These are phyloP conservation scores for Diadumene lineata DNA, from an alignment of 92 coral and sea anemone species.

Conservation along the genomic window DNA sequence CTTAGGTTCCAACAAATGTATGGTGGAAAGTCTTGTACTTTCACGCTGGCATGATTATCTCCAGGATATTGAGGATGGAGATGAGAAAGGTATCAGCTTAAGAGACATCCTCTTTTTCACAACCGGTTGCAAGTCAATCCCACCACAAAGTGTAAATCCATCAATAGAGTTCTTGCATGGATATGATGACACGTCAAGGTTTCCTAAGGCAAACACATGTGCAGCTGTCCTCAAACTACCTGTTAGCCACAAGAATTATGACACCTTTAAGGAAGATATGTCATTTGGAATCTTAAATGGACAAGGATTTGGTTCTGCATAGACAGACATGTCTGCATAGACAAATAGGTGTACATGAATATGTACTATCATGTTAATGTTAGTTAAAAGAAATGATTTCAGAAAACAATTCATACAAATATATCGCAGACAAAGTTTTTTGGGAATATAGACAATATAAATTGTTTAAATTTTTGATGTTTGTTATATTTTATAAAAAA, in stretches of 20 bases:
- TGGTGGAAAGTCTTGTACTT: constrained; percentile 43
- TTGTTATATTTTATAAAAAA: too few species aligned
- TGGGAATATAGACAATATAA: too few species aligned
- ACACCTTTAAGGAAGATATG: constrained; percentile 34
- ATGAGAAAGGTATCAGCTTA: neutral
- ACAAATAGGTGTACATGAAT: neutral
- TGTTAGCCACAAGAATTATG: constrained; percentile 31
- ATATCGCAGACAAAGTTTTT: too few species aligned
- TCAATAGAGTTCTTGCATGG: constrained; percentile 54
- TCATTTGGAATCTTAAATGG: neutral
- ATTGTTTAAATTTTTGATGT: too few species aligned
- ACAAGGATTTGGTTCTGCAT: neutral
- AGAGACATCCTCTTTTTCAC: constrained; percentile 45
- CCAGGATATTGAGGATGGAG: constrained; percentile 38
- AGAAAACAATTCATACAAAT: too few species aligned
- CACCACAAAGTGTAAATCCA: constrained; percentile 46
- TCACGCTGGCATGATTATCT: constrained; percentile 55
- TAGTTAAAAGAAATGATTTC: too few species aligned
- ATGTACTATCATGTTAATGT: too few species aligned
- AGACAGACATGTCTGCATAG: neutral
- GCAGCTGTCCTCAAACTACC: constrained; percentile 34
- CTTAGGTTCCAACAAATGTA: constrained; percentile 45
- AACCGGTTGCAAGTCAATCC: constrained; percentile 39
- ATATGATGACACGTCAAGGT: constrained; percentile 36
- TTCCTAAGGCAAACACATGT: constrained; percentile 45